Percentiles rank a stretch among this genome's conserved stretches.
phyloP scores from a whole-genome alignment of 2,888 invertebrate genomes.

The Agrotis puta region DNA sequence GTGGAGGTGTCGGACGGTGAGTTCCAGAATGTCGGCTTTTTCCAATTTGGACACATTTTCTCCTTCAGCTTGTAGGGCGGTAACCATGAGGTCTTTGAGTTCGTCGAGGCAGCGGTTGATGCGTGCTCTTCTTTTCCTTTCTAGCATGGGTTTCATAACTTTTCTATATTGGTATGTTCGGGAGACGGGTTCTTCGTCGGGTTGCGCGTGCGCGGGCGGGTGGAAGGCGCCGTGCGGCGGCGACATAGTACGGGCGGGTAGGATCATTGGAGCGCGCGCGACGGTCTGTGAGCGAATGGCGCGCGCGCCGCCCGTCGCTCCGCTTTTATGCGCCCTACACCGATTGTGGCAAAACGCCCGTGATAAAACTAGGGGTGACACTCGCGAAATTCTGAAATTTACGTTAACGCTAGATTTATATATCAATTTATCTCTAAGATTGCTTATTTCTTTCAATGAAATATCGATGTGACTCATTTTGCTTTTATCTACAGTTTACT shows the following conservation, averaged over 20 bases:
- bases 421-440: neutral
- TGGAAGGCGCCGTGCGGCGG: conserved; percentile 89
- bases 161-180: conserved; percentile 97
- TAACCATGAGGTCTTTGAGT: conserved; percentile 96
- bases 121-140: conserved; percentile 96
- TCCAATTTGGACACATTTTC: conserved; percentile 97
- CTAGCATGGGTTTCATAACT: conserved; percentile 98
- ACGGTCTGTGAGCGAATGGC: conserved; percentile 87
- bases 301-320: conserved; percentile 84
- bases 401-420: neutral
- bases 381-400: conserved; percentile 28
- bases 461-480: neutral
- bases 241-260: conserved; percentile 89
- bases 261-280: conserved; percentile 89
- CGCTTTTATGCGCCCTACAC: conserved; percentile 89
- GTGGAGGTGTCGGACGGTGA: conserved; percentile 96
- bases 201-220: conserved; percentile 84
- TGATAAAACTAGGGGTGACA: conserved; percentile 89
- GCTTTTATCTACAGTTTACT: neutral
- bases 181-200: conserved; percentile 93
- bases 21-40: conserved; percentile 96
- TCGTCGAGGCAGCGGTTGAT: conserved; percentile 97
- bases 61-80: conserved; percentile 96
- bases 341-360: conserved; percentile 90
- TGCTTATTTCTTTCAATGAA: neutral